Conservation (phyloP, 2,888 invertebrate species). For the Allacma fusca region DNA sequence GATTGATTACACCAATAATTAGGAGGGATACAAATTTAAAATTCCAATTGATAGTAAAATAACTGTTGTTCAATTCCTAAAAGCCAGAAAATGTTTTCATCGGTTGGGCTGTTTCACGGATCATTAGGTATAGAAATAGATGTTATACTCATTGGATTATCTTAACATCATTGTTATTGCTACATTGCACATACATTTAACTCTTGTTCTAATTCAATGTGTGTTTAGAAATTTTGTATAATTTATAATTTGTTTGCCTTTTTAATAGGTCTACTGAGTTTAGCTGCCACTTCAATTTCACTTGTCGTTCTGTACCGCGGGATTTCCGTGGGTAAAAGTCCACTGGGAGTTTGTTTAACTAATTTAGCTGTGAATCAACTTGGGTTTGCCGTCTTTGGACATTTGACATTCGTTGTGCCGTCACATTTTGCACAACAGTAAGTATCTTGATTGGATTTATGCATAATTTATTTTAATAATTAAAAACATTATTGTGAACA, state of each 20-base stretch:
- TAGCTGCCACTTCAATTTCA: not conserved
- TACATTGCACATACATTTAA: too few relatives aligned
- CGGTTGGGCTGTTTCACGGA: not conserved
- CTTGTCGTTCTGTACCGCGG: conserved; percentile 23
- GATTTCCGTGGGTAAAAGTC: conserved; percentile 21
- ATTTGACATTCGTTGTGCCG: conserved; percentile 25
- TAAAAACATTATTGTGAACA: not conserved
- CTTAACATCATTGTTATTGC: too few relatives aligned
- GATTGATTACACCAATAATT: not conserved
- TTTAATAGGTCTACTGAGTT: not conserved
- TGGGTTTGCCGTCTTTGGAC: conserved; percentile 28
- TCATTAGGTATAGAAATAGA: conserved; percentile 23
- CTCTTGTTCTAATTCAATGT: too few relatives aligned
- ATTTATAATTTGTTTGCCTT: not conserved
- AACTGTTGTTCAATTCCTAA: too few relatives aligned
- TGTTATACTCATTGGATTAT: too few relatives aligned
- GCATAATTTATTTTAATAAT: not conserved
- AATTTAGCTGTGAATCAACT: conserved; percentile 37
- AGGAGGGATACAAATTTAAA: not conserved
- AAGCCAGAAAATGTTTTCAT: conserved; percentile 1
- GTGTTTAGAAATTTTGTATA: not conserved
- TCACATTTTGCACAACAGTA: conserved; percentile 31
- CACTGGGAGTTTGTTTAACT: conserved; percentile 27
- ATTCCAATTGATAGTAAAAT: not conserved
- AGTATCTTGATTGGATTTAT: not conserved